phyloP scores from a whole-genome alignment of 92 coral and sea anemone species.

The Diadumene lineata region DNA sequence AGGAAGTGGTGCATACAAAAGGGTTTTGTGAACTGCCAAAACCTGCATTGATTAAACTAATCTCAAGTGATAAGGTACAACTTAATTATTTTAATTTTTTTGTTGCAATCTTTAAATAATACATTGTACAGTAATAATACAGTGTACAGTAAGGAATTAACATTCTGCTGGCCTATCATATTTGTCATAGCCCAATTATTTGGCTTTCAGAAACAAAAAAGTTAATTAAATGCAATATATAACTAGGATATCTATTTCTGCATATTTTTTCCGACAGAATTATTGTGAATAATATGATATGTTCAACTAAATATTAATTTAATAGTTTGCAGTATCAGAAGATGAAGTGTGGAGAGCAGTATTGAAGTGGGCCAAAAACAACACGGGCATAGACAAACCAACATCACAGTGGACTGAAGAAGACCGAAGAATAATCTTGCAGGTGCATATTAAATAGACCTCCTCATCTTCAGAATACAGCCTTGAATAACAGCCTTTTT shows the following conservation, averaged over 20 bases:
- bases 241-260: no score
- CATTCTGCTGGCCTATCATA: no score
- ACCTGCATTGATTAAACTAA: slow-evolving; percentile 78
- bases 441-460: slow-evolving; percentile 49
- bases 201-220: no score
- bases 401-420: slow-evolving; percentile 77
- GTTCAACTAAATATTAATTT: slow-evolving; percentile 31
- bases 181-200: no score
- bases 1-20: slow-evolving; percentile 75
- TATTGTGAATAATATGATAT: neutral
- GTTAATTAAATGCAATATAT: no score
- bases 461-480: no score
- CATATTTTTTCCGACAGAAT: no score
- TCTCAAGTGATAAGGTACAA: slow-evolving; percentile 92
- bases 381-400: slow-evolving; percentile 73
- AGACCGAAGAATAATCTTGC: slow-evolving; percentile 69
- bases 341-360: slow-evolving; percentile 98
- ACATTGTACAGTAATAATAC: no score
- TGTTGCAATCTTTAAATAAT: neutral
- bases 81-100: no score
- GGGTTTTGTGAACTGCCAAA: slow-evolving; percentile 82
- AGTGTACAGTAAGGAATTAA: no score
- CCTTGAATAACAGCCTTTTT: no score
- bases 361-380: slow-evolving; percentile 76
- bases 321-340: slow-evolving; percentile 91